phyloP scores from a whole-genome alignment of 1,140 invertebrate species.

The Trichogramma pretiosum region DNA sequence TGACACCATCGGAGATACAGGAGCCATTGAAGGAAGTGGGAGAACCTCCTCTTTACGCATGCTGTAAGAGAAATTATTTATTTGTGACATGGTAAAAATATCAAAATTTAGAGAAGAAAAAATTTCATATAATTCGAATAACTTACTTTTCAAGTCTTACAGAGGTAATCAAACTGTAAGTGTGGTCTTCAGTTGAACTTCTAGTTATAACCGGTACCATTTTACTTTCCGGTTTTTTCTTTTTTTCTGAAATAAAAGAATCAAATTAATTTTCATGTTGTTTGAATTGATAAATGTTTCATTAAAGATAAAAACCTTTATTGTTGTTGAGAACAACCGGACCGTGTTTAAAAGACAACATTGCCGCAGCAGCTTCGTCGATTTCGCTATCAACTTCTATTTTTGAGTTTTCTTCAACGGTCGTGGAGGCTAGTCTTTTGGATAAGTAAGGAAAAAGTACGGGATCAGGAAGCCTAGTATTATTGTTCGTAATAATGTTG shows the following conservation, averaged over 20 bases:
- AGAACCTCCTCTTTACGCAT: too few species aligned
- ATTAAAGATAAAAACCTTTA: slow-evolving; percentile 35
- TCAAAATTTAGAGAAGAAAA: neutral
- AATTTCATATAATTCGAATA: neutral
- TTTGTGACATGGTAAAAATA: neutral
- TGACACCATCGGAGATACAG: too few species aligned
- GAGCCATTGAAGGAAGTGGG: too few species aligned
- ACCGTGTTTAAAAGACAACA: slow-evolving; percentile 72
- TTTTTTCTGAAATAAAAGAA: slow-evolving; percentile 13
- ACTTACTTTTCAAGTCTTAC: slow-evolving; percentile 37
- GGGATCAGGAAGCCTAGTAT: slow-evolving; percentile 54
- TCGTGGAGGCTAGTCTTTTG: slow-evolving; percentile 54
- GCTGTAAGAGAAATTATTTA: too few species aligned
- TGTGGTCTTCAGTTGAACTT: slow-evolving; percentile 71
- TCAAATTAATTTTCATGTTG: slow-evolving; percentile 20
- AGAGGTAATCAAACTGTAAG: slow-evolving; percentile 53
- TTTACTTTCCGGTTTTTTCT: slow-evolving; percentile 32
- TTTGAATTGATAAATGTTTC: slow-evolving; percentile 9
- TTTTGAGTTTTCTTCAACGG: slow-evolving; percentile 37
- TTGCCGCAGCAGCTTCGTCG: slow-evolving; percentile 69
- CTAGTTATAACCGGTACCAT: slow-evolving; percentile 57
- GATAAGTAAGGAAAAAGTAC: slow-evolving; percentile 72
- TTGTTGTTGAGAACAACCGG: slow-evolving; percentile 46
- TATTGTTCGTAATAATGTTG: slow-evolving; percentile 28
- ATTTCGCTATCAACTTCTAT: slow-evolving; percentile 56